Evolutionary conservation across 2,113 vertebrate species (phyloP).

Genomic region (Capricornis sumatraensis): DNA sequence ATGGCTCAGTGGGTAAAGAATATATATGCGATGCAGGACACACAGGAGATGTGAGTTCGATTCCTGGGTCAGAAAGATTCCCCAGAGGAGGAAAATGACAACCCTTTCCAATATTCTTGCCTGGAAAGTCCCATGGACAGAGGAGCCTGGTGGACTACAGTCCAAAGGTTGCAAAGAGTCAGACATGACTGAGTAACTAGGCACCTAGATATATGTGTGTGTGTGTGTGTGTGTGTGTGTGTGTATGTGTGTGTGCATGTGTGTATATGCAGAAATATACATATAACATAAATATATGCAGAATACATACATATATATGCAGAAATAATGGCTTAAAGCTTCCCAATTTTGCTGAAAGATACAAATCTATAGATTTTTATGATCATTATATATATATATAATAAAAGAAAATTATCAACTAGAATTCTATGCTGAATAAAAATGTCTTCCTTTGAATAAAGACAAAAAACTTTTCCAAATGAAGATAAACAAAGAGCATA

Average conservation of each 20-base stretch:
- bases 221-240: neutral
- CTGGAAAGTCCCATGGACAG: neutral
- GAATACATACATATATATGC: neutral
- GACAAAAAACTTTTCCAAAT: neutral
- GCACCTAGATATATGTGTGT: neutral
- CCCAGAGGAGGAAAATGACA: neutral
- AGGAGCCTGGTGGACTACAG: neutral
- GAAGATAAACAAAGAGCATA: neutral
- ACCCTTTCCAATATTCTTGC: neutral
- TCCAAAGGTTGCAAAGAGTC: neutral
- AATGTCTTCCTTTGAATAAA: neutral
- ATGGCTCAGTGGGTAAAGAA: neutral
- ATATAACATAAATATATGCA: neutral
- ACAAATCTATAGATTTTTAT: neutral
- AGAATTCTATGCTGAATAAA: neutral
- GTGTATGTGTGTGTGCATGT: rapidly evolving
- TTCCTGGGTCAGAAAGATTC: neutral
- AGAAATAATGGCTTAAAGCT: neutral
- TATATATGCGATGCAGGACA: rapidly evolving
- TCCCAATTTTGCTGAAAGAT: neutral
- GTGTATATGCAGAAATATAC: neutral
- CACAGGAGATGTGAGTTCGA: neutral
- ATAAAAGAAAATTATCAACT: neutral
- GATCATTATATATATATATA: neutral
- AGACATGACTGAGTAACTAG: neutral